A percentile compares a stretch with the other conserved stretches of the same genome.
Conservation (phyloP, 2,113 vertebrate genomes). For the Nematolebias whitei region DNA sequence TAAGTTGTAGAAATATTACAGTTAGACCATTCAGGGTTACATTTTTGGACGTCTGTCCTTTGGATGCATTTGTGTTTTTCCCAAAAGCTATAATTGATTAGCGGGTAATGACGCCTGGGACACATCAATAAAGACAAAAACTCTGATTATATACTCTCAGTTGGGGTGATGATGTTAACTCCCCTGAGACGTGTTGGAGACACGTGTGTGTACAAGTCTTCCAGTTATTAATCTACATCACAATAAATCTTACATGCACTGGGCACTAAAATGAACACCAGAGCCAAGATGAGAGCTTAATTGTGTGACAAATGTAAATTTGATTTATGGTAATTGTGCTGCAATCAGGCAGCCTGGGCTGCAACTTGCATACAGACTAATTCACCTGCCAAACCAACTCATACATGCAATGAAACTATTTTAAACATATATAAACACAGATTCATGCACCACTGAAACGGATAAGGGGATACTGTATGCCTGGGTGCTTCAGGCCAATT, state of each 20-base stretch:
- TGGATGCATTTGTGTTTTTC: background rate
- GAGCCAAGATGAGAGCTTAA: conserved; percentile 64
- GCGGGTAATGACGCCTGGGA: conserved; percentile 5
- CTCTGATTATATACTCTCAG: conserved; percentile 6
- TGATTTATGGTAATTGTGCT: conserved; percentile 74
- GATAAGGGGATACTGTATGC: conserved; percentile 44
- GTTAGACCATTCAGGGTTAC: background rate
- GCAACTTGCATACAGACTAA: conserved; percentile 48
- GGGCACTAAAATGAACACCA: conserved; percentile 63
- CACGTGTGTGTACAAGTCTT: conserved; percentile 8
- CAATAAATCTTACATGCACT: conserved; percentile 65
- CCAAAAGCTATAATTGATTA: conserved; percentile 9
- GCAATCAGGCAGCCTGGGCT: conserved; percentile 52
- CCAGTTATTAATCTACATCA: conserved; percentile 60
- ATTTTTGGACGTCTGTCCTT: conserved; percentile 1
- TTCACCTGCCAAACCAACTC: conserved; percentile 64
- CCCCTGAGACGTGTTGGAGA: conserved; percentile 30
- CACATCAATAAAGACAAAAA: background rate
- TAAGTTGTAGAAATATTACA: background rate
- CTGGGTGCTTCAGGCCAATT: conserved; percentile 33
- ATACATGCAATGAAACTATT: conserved; percentile 72
- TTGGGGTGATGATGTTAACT: conserved; percentile 3
- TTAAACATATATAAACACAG: conserved; percentile 39
- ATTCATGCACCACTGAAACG: conserved; percentile 46
- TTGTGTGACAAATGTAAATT: conserved; percentile 72